Base-by-base conservation (phyloP, 2,113 vertebrate genomes). In the Amia ocellicauda region DNA sequence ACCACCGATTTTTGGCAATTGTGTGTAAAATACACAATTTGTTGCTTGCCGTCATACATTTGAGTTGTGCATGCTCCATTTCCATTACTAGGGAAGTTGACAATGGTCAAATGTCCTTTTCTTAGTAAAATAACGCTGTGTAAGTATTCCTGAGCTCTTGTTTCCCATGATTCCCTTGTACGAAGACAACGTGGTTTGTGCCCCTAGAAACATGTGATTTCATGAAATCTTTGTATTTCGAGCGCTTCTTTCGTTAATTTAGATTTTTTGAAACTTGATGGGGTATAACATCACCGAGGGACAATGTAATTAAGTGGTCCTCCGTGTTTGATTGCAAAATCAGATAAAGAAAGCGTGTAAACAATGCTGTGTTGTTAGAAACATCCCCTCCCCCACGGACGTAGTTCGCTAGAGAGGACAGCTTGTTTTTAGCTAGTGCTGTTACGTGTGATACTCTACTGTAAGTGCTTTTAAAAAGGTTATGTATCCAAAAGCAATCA, bases 291-390 rank as follows among this genome's bases (percentile, higher is more conserved):
- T 14, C 20, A 16, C 3, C 47, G 17, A 27, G 10, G 28, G 26
- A 42, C 17, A 22, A 29, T 31, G 22, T 23, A 5, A 52, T 62
- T 23, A 19, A 31, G 20, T 36, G 16, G 10, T 26, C 24, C 16
- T 2, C 2, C 26, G 50, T 17, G 23, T 42, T 26, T 19, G 7
- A 24, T 40, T 31, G 23, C 28, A 55, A 10, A 1, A 19, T 2
- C 11, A 19, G 23, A 26, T 53, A 27, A 14, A 56, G n/a, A 73
- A 74, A 68, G 73, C 77, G 78, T 83, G 79, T 64, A 11, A 50
- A 62, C 49, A 62, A 59, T 52, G 63, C 58, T 42, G 62, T 13
- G 26, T 49, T 50, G 23, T 31, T 31, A 51, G 13, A 28, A 9
- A 40, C 31, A 23, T n/a, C 57, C 64, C 64, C 49, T 42, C 64